These are phyloP conservation scores for Armadillidium nasatum DNA, from an alignment of 1,140 invertebrate species.

Conservation along the genomic window DNA sequence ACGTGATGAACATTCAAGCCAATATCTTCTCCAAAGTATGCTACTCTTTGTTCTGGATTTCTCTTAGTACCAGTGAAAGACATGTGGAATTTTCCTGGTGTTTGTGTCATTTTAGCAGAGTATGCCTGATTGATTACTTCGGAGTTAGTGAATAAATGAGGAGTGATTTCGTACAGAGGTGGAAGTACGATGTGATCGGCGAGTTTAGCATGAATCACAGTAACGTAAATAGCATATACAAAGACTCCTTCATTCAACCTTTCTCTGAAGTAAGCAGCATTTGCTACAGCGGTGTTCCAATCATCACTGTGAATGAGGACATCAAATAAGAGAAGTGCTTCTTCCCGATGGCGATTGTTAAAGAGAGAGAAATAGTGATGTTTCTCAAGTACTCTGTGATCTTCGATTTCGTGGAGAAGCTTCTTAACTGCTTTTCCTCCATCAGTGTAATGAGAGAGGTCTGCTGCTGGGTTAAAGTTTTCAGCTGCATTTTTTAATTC, in stretches of 20 bases:
- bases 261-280: constrained; percentile 39
- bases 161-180: constrained; percentile 63
- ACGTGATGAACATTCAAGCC: constrained; percentile 66
- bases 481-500: neutral
- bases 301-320: constrained; percentile 30
- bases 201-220: constrained; percentile 41
- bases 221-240: constrained; percentile 43
- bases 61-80: constrained; percentile 38
- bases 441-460: neutral
- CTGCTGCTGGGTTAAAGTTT: neutral
- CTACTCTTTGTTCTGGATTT: constrained; percentile 53
- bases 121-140: constrained; percentile 47
- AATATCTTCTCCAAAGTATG: constrained; percentile 62
- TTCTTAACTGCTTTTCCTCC: neutral
- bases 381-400: neutral
- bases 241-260: constrained; percentile 46
- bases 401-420: neutral
- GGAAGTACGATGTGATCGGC: constrained; percentile 51
- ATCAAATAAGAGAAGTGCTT: no score
- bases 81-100: constrained; percentile 43
- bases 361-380: constrained; percentile 19
- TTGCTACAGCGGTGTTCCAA: constrained; percentile 21
- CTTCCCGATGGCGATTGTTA: neutral
- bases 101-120: constrained; percentile 48
- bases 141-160: constrained; percentile 53